A percentile compares a stretch with the other conserved stretches of the same genome.
These are phyloP conservation scores for Polylopha cassiicola DNA, from an alignment of 2,888 invertebrate species.

Conservation along the genomic window DNA sequence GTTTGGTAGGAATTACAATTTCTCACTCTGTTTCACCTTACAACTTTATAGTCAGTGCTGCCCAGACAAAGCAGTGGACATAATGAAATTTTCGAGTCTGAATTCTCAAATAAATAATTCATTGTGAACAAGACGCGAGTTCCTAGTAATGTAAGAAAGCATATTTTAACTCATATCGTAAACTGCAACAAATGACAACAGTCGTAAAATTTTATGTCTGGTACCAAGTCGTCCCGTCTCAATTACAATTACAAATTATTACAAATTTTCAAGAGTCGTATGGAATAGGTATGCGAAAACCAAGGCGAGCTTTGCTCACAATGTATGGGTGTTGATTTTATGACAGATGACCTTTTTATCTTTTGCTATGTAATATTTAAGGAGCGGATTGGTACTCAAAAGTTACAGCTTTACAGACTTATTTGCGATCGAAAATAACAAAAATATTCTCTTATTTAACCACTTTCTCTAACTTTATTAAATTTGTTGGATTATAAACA, in stretches of 20 bases:
- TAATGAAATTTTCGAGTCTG: slow-evolving; percentile 60
- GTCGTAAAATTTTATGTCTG: slow-evolving; percentile 67
- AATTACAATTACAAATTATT: slow-evolving; percentile 76
- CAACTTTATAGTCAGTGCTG: slow-evolving; percentile 41
- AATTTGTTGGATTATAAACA: too few species aligned
- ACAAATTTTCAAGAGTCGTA: slow-evolving; percentile 61
- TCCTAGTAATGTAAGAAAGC: slow-evolving; percentile 61
- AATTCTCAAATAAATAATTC: slow-evolving; percentile 70
- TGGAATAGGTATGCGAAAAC: slow-evolving; percentile 43
- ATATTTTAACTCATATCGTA: slow-evolving; percentile 69
- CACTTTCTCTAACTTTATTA: too few species aligned
- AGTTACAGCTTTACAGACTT: too few species aligned
- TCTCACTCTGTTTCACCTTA: slow-evolving; percentile 43
- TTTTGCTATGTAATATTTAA: too few species aligned
- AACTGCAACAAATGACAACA: slow-evolving; percentile 66
- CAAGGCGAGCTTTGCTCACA: slow-evolving; percentile 37
- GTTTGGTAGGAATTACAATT: slow-evolving; percentile 50
- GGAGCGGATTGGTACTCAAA: too few species aligned
- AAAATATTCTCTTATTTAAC: too few species aligned
- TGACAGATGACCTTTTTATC: slow-evolving; percentile 17
- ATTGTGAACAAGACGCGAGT: slow-evolving; percentile 51
- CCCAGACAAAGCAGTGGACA: slow-evolving; percentile 46
- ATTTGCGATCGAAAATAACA: too few species aligned
- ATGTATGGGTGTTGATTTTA: slow-evolving; percentile 40
- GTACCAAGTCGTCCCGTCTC: slow-evolving; percentile 57